phyloP scores from a whole-genome alignment of 2,113 vertebrate genomes.

The Polypterus bichir region DNA sequence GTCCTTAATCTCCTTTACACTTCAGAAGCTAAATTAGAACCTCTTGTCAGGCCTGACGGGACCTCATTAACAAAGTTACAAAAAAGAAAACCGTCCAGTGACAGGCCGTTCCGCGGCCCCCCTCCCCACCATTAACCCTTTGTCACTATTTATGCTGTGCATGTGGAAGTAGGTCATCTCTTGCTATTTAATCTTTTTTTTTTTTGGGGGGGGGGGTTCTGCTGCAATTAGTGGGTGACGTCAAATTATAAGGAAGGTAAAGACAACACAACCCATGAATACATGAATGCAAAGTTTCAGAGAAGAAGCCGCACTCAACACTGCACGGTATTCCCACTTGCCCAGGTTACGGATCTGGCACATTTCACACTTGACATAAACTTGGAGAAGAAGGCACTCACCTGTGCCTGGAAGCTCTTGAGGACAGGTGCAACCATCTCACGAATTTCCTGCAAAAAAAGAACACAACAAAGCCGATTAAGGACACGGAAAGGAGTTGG shows the following conservation, averaged over 20 bases:
- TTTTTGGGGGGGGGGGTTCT: conserved; percentile 52
- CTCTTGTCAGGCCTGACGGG: conserved; percentile 66
- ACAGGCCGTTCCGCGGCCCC: conserved; percentile 36
- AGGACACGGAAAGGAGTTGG: conserved; percentile 8
- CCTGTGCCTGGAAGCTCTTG: conserved; percentile 79
- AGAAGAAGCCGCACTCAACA: no score
- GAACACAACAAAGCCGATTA: conserved; percentile 24
- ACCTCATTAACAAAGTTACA: conserved; percentile 70
- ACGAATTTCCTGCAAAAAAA: conserved; percentile 59
- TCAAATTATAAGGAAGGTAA: conserved; percentile 15
- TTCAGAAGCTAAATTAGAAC: conserved; percentile 72
- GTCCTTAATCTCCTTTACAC: conserved; percentile 71
- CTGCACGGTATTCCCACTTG: no score
- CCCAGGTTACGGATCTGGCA: no score
- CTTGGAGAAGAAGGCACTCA: conserved; percentile 32
- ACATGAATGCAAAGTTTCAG: no score
- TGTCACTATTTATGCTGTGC: conserved; percentile 33
- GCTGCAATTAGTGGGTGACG: conserved; percentile 61
- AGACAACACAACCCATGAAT: no score
- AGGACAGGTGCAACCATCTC: conserved; percentile 78
- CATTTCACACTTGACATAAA: no score
- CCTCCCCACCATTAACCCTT: conserved; percentile 60
- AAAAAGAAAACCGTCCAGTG: conserved; percentile 55
- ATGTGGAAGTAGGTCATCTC: conserved; percentile 52
- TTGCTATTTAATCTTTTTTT: conserved; percentile 61